Percentiles rank a stretch among this genome's conserved stretches.
phyloP scores from a whole-genome alignment of 2,888 invertebrate genomes.

The Pachymerium ferrugineum region DNA sequence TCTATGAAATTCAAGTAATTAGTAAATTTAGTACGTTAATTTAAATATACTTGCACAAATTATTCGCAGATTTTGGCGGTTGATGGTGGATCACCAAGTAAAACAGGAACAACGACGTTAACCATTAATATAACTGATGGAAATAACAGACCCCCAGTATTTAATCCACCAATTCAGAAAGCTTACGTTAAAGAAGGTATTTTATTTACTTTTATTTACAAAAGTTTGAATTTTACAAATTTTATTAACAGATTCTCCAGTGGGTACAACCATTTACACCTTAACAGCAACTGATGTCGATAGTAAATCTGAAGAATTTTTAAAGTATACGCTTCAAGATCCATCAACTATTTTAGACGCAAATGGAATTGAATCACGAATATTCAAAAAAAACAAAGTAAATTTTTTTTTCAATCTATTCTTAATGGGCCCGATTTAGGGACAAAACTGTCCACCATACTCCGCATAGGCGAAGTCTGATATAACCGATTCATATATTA shows the following conservation, averaged over 20 bases:
- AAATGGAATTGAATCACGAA: background rate
- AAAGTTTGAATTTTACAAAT: background rate
- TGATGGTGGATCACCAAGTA: slow-evolving; percentile 28
- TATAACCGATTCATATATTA: no score
- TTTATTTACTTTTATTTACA: slow-evolving; percentile 8
- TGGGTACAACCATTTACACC: slow-evolving; percentile 65
- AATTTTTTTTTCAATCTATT: no score
- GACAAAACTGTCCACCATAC: no score
- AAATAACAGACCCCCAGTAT: slow-evolving; percentile 80
- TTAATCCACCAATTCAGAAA: slow-evolving; percentile 69
- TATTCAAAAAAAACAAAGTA: background rate
- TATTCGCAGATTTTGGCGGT: slow-evolving; percentile 31
- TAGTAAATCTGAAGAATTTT: slow-evolving; percentile 61
- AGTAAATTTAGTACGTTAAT: background rate
- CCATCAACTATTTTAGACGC: slow-evolving; percentile 19
- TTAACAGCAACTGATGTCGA: slow-evolving; percentile 75
- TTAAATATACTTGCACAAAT: background rate
- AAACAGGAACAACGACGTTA: slow-evolving; percentile 33
- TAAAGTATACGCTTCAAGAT: slow-evolving; percentile 55
- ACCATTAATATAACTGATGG: slow-evolving; percentile 52
- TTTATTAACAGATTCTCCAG: slow-evolving; percentile 50
- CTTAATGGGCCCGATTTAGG: no score
- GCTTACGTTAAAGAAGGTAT: slow-evolving; percentile 58
- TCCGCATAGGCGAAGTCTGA: no score
- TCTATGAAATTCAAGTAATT: background rate